Percentiles rank a stretch among this genome's conserved stretches.
Evolutionary conservation across 30 jellyfish, hydroid and myxozoan species (phyloP).

Genomic region (Hydractinia symbiolongicarpus): DNA sequence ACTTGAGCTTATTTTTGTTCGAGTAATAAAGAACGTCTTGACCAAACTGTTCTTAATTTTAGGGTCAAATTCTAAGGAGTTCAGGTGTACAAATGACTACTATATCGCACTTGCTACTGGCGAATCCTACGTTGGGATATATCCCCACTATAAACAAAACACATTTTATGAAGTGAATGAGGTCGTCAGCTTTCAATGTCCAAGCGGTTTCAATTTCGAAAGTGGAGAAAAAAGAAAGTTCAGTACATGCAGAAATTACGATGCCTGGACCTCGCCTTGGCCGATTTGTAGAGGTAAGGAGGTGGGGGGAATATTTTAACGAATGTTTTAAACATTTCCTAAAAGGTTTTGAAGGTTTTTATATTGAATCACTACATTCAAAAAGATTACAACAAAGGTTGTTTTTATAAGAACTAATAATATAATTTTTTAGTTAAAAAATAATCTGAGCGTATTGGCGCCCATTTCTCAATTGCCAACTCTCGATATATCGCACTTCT

Average conservation of each 20-base stretch:
- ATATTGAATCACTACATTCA: no score
- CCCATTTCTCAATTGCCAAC: no score
- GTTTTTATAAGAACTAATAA: no score
- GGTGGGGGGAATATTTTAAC: no score
- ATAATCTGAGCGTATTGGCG: no score
- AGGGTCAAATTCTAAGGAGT: not conserved
- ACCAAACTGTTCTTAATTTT: not conserved
- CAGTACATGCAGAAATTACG: not conserved
- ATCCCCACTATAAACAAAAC: not conserved
- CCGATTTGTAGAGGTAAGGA: conserved; percentile 9
- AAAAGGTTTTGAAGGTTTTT: no score
- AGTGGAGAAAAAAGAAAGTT: not conserved
- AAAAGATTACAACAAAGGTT: no score
- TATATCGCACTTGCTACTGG: not conserved
- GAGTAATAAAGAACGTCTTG: no score
- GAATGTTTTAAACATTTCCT: no score
- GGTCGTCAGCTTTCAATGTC: not conserved
- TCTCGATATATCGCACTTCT: no score
- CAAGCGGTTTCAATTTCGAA: not conserved
- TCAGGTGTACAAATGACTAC: not conserved
- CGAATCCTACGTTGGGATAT: not conserved
- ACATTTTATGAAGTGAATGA: not conserved
- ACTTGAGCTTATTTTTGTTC: no score
- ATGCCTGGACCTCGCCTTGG: not conserved
- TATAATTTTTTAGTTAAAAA: no score